Conservation (phyloP, 2,888 invertebrate genomes). For the Drosophila infuscata region DNA sequence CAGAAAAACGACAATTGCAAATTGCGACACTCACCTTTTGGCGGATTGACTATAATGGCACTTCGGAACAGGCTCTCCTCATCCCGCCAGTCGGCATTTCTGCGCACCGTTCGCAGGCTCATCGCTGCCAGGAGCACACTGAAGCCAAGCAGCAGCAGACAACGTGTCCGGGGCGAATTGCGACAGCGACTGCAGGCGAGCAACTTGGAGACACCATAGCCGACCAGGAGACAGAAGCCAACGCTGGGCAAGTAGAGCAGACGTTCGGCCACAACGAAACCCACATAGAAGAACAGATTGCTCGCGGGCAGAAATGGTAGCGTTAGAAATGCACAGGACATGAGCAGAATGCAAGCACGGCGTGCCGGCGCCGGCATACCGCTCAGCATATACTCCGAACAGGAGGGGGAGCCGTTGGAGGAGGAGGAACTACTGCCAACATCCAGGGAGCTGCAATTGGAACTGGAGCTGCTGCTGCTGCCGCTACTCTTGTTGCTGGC, state of each 20-base stretch:
- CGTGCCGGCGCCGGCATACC: slow-evolving; percentile 55
- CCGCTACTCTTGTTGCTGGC: slow-evolving; percentile 85
- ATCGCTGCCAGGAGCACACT: slow-evolving; percentile 88
- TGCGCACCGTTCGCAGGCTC: slow-evolving; percentile 91
- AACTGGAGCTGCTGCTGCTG: slow-evolving; percentile 77
- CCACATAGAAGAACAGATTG: slow-evolving; percentile 98
- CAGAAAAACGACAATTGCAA: neutral
- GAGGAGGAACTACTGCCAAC: slow-evolving; percentile 16
- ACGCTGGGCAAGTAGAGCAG: slow-evolving; percentile 98
- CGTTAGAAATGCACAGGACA: slow-evolving; percentile 91
- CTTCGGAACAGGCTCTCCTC: slow-evolving; percentile 97
- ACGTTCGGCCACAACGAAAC: slow-evolving; percentile 98
- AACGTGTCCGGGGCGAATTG: slow-evolving; percentile 78
- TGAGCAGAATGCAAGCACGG: slow-evolving; percentile 85
- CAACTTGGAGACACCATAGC: slow-evolving; percentile 88
- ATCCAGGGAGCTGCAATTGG: slow-evolving; percentile 42
- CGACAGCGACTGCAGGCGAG: slow-evolving; percentile 73
- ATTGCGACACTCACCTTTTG: slow-evolving; percentile 92
- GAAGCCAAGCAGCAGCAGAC: slow-evolving; percentile 80
- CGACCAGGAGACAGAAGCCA: slow-evolving; percentile 96
- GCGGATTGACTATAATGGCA: slow-evolving; percentile 96
- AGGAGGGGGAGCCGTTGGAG: neutral
- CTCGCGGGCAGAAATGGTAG: slow-evolving; percentile 98
- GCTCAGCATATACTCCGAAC: slow-evolving; percentile 51
- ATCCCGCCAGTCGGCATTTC: slow-evolving; percentile 96